These are phyloP conservation scores for Nomada hirtipes DNA, from an alignment of 2,888 invertebrate genomes.

Conservation along the genomic window DNA sequence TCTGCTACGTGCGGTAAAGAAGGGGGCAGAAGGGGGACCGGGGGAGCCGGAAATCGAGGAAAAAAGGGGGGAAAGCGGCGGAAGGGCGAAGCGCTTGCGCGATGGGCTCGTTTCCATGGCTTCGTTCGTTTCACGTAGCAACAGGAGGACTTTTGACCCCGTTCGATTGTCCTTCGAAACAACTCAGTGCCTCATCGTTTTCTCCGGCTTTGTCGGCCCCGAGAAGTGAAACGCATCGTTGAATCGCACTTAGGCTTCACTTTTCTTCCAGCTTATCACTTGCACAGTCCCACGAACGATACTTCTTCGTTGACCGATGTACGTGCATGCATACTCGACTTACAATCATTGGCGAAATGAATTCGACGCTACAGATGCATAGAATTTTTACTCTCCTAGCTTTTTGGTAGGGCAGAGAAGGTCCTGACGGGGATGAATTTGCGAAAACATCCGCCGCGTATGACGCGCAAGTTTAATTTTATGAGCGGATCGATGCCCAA, in stretches of 20 bases:
- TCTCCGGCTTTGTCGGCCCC: conserved; percentile 55
- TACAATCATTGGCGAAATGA: too few species aligned
- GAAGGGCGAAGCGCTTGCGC: conserved; percentile 70
- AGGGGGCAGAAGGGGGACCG: neutral
- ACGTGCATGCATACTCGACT: too few species aligned
- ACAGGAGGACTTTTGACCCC: conserved; percentile 78
- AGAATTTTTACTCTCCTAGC: neutral
- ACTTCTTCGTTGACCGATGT: neutral
- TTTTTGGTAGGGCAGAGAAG: neutral
- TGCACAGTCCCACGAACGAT: neutral
- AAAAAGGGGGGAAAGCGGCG: conserved; percentile 62
- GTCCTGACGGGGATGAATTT: conserved; percentile 43
- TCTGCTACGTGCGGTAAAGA: conserved; percentile 19
- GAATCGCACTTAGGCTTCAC: conserved; percentile 44
- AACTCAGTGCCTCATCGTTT: conserved; percentile 63
- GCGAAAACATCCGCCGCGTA: conserved; percentile 37
- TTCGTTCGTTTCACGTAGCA: conserved; percentile 77
- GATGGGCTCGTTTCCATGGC: conserved; percentile 72
- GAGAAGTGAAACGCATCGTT: conserved; percentile 65
- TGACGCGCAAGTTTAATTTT: conserved; percentile 61
- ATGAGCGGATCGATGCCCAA: conserved; percentile 53
- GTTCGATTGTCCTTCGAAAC: conserved; percentile 78
- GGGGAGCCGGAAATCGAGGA: conserved; percentile 64
- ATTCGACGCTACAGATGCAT: too few species aligned
- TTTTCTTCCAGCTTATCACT: conserved; percentile 31